Base-by-base conservation (phyloP, 2,888 invertebrate genomes). In the Morpho deidamia region DNA sequence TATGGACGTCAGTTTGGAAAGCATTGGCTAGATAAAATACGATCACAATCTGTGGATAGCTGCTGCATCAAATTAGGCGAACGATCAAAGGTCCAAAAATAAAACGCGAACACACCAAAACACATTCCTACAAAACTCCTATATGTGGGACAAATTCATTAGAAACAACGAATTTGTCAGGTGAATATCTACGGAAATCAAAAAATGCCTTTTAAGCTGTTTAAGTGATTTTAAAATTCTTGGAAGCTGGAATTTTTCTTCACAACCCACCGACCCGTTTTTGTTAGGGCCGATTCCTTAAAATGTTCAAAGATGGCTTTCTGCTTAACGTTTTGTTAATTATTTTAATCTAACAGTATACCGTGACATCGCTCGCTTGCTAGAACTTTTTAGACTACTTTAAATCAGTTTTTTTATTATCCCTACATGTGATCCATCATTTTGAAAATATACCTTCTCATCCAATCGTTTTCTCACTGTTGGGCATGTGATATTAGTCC, bases 111-210 rank as follows among this genome's bases (percentile, higher is more conserved):
- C 69, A 61, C 56, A 62, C 67, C 60, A 63, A 63, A 67, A 61
- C 53, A 69, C 68, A 83, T 84, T 78, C 81, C 72, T 64, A 68
- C 67, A 63, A 67, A 74, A 70, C 63, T 62, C 70, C 60, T 62
- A 70, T 73, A 76, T 73, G 71, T 71, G 59, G 65, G 65, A 83
- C 83, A 78, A 78, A 81, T 83, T 82, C 78, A 84, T 82, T 77
- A 75, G 72, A 74, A 71, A 60, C 60, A 59, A 73, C 74, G 69
- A 84, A 83, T 85, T 85, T 82, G 84, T 83, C 81, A 78, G 58
- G 52, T 59, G 67, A 60, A 69, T 70, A 60, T 51, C 52, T 50
- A 56, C 12, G 44, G 34, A 48, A 52, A 59, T 55, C 40, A 49
- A 52, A 44, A 54, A 54, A 57, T 45, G 47, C 38, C 35, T 37